These are phyloP conservation scores for Nycticryphes semicollaris DNA, from an alignment of 2,113 vertebrate genomes.

Conservation along the genomic window DNA sequence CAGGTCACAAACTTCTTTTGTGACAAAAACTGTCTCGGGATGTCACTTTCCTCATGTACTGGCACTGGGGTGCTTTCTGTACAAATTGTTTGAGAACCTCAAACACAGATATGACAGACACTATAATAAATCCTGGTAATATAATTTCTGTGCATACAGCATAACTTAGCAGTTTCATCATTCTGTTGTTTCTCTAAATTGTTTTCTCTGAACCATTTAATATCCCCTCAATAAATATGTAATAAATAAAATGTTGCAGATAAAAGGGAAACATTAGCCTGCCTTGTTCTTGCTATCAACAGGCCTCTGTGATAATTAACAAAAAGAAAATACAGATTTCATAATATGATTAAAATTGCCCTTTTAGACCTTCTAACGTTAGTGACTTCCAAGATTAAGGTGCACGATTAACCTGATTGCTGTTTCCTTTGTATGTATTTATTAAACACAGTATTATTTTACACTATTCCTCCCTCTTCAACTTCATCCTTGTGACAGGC, in stretches of 20 bases:
- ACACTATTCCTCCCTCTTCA: background rate
- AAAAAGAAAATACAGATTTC: background rate
- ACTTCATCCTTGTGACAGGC: background rate
- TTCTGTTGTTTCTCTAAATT: background rate
- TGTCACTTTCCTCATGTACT: background rate
- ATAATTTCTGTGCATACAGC: background rate
- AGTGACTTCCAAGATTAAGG: background rate
- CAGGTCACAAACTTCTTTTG: background rate
- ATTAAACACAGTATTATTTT: background rate
- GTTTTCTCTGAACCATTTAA: slow-evolving; percentile 36
- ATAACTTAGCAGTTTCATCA: background rate
- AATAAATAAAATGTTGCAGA: background rate
- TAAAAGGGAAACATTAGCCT: background rate
- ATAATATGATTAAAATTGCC: background rate
- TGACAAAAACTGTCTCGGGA: background rate
- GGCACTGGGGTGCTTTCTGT: background rate
- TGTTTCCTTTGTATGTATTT: background rate
- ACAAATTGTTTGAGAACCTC: background rate
- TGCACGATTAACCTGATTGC: background rate
- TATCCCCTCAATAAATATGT: background rate
- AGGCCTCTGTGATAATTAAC: background rate
- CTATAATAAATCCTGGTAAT: background rate
- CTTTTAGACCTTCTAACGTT: background rate
- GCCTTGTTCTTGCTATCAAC: background rate
- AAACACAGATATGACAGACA: background rate